A percentile compares a stretch with the other conserved stretches of the same genome.
phyloP scores from a whole-genome alignment of 2,797 vertebrate species.

The Loriculus beryllinus region DNA sequence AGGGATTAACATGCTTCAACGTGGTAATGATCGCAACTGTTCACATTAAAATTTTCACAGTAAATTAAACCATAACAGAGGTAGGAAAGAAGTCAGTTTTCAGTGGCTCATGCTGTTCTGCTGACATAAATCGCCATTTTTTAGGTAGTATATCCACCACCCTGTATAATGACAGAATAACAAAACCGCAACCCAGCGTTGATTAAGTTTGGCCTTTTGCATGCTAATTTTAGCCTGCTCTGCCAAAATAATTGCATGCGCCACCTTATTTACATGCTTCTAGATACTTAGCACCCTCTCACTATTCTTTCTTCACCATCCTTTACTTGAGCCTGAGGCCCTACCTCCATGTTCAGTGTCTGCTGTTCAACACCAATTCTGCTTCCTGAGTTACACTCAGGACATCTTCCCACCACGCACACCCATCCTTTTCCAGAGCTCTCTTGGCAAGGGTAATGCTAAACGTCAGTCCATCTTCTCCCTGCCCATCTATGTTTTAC shows the following conservation, averaged over 20 bases:
- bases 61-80: slow-evolving; percentile 61
- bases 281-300: background rate
- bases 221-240: slow-evolving; percentile 46
- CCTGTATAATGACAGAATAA: slow-evolving; percentile 39
- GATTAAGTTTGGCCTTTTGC: slow-evolving; percentile 35
- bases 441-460: background rate
- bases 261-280: slow-evolving; percentile 25
- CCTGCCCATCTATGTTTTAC: background rate
- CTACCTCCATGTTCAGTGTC: background rate
- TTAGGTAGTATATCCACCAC: slow-evolving; percentile 28
- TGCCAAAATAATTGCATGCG: slow-evolving; percentile 34
- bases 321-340: background rate
- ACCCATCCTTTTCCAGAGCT: background rate
- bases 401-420: background rate
- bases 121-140: slow-evolving; percentile 47
- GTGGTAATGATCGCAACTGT: slow-evolving; percentile 45
- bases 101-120: slow-evolving; percentile 20
- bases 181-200: slow-evolving; percentile 16
- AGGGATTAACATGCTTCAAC: slow-evolving; percentile 40
- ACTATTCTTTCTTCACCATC: background rate
- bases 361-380: background rate
- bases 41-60: slow-evolving; percentile 65
- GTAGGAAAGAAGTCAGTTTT: slow-evolving; percentile 58
- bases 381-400: background rate
- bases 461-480: background rate